Evolutionary conservation across 2,888 invertebrate genomes (phyloP), one percentile per base, ranked within the genome.

Genomic region (Invenusta paracnida): DNA sequence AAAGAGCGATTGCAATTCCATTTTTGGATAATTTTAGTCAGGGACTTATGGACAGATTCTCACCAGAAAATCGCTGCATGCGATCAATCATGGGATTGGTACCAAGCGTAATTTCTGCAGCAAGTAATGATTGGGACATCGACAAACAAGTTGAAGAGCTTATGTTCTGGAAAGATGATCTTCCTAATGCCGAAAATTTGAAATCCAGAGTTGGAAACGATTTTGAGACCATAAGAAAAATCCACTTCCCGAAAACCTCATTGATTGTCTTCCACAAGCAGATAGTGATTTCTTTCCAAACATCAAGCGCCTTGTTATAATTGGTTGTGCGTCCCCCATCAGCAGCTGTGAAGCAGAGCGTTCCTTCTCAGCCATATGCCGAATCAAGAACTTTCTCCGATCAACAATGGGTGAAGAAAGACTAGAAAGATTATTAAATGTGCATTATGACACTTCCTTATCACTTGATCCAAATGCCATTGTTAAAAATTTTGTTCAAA

Each of bases 381-480:
- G 25, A n/a, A 73, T 73, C 73, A 73, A 73, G 11, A 73, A 73
- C 48, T 48, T 11, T 48, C 48, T 48, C 48, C 48, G 48, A 48
- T 48, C 48, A 48, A 48, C 48, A 17, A 48, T 48, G 48, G 48
- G 48, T 48, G 73, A 73, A 73, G 25, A n/a, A 73, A 23, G 73
- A 73, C 11, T 5, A 5, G 11, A 13, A 13, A 23, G 11, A 13
- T 73, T 73, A 73, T 73, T 73, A 13, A 73, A 73, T 73, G 73
- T 73, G 25, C 73, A 73, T 25, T 73, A 73, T 73, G 73, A 73
- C 73, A 73, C 73, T 73, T 73, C 73, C 73, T 73, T 73, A 73
- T 73, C 73, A 73, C 73, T 73, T 73, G 23, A 73, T 73, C 73
- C 73, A 73, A 73, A 73, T 73, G 73, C 73, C 73, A 73, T 73